phyloP scores from a whole-genome alignment of 2,888 invertebrate genomes.

The Synergus itoensis region DNA sequence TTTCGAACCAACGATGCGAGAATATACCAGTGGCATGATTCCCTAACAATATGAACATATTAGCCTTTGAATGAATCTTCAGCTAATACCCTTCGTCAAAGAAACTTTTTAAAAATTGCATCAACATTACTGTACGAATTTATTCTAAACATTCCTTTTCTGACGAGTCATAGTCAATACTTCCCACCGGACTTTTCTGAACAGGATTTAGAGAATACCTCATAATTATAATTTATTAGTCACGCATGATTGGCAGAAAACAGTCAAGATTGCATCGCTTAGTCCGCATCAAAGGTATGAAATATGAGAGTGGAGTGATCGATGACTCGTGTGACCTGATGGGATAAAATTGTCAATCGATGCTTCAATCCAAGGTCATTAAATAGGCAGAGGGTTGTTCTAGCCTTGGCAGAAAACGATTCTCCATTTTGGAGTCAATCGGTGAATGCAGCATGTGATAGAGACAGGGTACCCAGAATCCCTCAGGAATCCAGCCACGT shows the following conservation, averaged over 20 bases:
- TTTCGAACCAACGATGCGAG: conserved; percentile 31
- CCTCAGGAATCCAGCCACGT: conserved; percentile 64
- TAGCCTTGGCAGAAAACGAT: background rate
- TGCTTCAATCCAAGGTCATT: conserved; percentile 11
- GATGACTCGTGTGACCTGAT: conserved; percentile 1
- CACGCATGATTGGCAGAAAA: conserved; percentile 15
- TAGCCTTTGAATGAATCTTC: conserved; percentile 7
- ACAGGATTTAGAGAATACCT: background rate
- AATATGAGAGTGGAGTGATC: conserved; percentile 6
- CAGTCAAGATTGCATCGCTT: background rate
- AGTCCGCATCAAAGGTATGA: background rate
- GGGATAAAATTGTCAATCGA: conserved; percentile 33
- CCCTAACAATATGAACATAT: conserved; percentile 30
- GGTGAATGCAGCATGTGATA: conserved; percentile 46
- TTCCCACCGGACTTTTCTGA: background rate
- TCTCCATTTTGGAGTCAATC: conserved; percentile 50
- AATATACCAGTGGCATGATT: conserved; percentile 26
- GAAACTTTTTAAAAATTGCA: too few relatives aligned
- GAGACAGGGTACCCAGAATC: conserved; percentile 40
- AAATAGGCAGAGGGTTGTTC: background rate
- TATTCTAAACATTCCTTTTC: too few relatives aligned
- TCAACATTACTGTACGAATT: too few relatives aligned
- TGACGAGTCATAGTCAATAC: background rate
- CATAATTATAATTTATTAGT: conserved; percentile 28
- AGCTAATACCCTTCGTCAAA: background rate